phyloP scores from a whole-genome alignment of 2,797 vertebrate species.

The Oophaga sylvatica region DNA sequence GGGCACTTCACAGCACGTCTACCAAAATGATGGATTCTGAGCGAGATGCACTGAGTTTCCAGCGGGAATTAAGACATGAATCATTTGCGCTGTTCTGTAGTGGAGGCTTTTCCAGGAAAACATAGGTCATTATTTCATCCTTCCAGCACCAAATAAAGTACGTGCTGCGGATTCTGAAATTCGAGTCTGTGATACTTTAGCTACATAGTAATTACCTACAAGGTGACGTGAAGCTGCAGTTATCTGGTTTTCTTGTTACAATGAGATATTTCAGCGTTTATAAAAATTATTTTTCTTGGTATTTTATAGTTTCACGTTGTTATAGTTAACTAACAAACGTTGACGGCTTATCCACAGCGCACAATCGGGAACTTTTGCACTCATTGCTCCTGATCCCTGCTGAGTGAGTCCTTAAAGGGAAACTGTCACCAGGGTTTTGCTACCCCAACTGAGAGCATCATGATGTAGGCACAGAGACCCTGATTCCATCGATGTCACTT shows the following conservation, averaged over 20 bases:
- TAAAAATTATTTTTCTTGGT: not conserved
- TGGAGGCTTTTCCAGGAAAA: conserved; percentile 37
- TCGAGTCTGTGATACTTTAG: not conserved
- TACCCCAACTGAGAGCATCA: too few species aligned
- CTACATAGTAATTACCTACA: not conserved
- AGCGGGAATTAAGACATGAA: conserved; percentile 25
- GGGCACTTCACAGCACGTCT: conserved; percentile 20
- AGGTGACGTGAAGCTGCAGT: not conserved
- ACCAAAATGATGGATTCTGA: conserved; percentile 18
- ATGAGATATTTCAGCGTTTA: not conserved
- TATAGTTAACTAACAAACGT: too few species aligned
- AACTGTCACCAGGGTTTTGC: too few species aligned
- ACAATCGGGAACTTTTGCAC: too few species aligned
- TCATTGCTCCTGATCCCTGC: too few species aligned
- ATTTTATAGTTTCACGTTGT: not conserved
- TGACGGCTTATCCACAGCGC: too few species aligned
- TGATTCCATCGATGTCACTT: too few species aligned
- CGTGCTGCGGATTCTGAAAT: conserved; percentile 1
- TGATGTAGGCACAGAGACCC: too few species aligned
- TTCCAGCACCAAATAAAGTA: not conserved
- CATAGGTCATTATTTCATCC: conserved; percentile 6
- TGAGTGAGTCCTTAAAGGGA: too few species aligned
- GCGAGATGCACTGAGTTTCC: conserved; percentile 3
- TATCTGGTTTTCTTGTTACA: not conserved
- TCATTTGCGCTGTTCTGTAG: conserved; percentile 5